Percentiles rank a stretch among this genome's conserved stretches.
These are phyloP conservation scores for Rhea pennata DNA, from an alignment of 2,113 vertebrate species.

Conservation along the genomic window DNA sequence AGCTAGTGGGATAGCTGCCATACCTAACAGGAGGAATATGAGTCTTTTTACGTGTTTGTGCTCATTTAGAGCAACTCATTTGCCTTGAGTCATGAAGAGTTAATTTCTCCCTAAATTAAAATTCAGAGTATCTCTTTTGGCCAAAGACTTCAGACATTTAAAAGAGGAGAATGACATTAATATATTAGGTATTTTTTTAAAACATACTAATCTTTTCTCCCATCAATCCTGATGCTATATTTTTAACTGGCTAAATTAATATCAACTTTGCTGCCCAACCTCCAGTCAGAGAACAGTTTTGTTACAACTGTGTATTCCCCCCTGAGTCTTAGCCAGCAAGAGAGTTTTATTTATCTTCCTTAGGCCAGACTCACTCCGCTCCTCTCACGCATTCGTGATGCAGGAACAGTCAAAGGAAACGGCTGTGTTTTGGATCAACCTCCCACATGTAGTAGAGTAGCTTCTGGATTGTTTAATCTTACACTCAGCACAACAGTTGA, in stretches of 20 bases:
- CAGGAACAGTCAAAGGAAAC: background rate
- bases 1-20: fast-evolving
- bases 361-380: background rate
- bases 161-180: background rate
- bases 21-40: background rate
- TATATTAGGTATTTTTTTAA: background rate
- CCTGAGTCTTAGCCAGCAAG: background rate
- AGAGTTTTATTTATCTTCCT: fast-evolving
- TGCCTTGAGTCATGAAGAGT: background rate
- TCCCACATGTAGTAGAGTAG: background rate
- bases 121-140: background rate
- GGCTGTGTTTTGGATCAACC: background rate
- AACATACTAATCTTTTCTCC: background rate
- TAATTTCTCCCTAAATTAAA: background rate
- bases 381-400: background rate
- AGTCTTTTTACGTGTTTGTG: background rate
- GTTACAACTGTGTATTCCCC: background rate
- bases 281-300: background rate
- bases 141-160: background rate
- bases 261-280: fast-evolving
- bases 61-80: background rate
- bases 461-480: background rate
- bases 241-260: background rate
- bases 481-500: fast-evolving
- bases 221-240: background rate